Conservation (phyloP, 2,888 invertebrate species). For the Schizotus pectinicornis region DNA sequence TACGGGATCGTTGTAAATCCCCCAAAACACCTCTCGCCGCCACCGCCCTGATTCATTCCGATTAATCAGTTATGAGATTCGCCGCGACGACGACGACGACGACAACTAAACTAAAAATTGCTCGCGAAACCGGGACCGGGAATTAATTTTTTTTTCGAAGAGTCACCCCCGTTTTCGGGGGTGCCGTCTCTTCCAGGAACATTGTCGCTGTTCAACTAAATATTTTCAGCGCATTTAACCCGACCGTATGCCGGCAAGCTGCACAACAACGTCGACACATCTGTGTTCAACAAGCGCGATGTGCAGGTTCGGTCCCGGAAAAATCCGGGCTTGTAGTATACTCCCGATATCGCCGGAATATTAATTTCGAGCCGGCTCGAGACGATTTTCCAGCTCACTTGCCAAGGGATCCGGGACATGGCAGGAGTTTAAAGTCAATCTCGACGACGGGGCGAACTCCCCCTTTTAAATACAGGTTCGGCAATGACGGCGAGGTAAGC, state of each 20-base stretch:
- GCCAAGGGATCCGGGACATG: too few relatives aligned
- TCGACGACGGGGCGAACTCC: too few relatives aligned
- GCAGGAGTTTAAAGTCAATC: too few relatives aligned
- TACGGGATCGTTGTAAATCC: constrained; percentile 41
- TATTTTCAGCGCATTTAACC: constrained; percentile 57
- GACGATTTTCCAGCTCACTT: too few relatives aligned
- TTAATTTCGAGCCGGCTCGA: background rate
- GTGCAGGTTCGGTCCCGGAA: constrained; percentile 29
- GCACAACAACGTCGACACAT: constrained; percentile 50
- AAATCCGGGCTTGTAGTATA: constrained; percentile 6
- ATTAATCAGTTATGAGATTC: too few relatives aligned
- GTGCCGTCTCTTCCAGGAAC: constrained; percentile 47
- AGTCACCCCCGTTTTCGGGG: background rate
- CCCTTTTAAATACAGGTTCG: too few relatives aligned
- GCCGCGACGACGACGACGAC: too few relatives aligned
- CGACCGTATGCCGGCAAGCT: constrained; percentile 46
- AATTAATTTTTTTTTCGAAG: too few relatives aligned
- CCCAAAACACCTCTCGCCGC: background rate
- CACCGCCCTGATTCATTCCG: background rate
- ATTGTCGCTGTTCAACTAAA: constrained; percentile 53
- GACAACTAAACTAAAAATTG: too few relatives aligned
- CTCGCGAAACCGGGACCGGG: too few relatives aligned
- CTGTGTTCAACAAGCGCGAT: constrained; percentile 51
- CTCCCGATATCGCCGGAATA: background rate
- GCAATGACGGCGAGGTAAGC: too few relatives aligned